Base-by-base conservation (phyloP, 2,888 invertebrate genomes). In the Dynastes maya region DNA sequence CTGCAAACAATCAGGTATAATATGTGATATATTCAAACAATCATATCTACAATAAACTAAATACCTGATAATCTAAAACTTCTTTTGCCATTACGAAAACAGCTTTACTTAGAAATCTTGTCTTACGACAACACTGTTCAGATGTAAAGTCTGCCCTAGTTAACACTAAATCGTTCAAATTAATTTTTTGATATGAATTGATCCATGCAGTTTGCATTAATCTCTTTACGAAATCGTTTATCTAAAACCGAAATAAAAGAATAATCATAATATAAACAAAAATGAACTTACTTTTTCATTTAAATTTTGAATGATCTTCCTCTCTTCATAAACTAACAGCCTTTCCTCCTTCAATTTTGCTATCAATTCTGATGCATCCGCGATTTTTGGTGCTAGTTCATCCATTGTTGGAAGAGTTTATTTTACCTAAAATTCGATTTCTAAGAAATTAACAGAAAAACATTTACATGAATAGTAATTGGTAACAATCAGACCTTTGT, bases 271-370 rank as follows among this genome's bases (percentile, higher is more conserved):
- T 51, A 8, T 83, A 91, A 91, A 81, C 90, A 86, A 13, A 91
- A 89, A 22, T 5, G 1, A 82, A 90, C 91, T 83, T 84, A 95
- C 92, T 85, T 94, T 92, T 86, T 94, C 93, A 87, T 95, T 96
- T 49, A 96, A 90, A 84, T 92, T 92, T 84, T 94, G 94, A 85
- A 96, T 92, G 87, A 95, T 93, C 85, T 94, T 93, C 87, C 95
- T 94, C 88, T 98, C 98, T 2, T 95, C 94, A 83, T 93, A 93
- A 77, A 97, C 95, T 87, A 97, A 97, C 78, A 98, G 91, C 84
- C 95, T 94, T 89, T 98, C 98, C 87, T 95, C 93, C 78, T 95
- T 92, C 82, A 97, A 90, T 87, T 95, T 94, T 82, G 90, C 90
- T 32, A 94, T 92, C 81, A 95, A 88, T 83, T 94, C 93, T 78